Percentiles rank a stretch among this genome's conserved stretches.
These are phyloP conservation scores for Notospermus geniculatus DNA, from an alignment of 1,140 invertebrate species.

Conservation along the genomic window DNA sequence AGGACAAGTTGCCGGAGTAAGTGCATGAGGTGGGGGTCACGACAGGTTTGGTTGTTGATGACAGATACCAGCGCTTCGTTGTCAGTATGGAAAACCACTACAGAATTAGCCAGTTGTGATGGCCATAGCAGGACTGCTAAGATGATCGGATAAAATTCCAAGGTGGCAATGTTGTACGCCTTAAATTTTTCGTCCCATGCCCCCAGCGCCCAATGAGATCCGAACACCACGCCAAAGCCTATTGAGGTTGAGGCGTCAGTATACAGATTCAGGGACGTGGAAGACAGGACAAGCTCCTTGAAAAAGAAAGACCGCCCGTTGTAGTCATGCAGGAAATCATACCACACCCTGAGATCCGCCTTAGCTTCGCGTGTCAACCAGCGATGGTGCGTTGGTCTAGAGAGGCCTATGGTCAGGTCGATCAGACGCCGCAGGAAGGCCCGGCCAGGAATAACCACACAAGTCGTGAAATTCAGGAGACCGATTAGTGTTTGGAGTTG, in stretches of 20 bases:
- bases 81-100: constrained; percentile 1
- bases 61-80: background rate
- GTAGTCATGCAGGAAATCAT: background rate
- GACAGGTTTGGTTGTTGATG: background rate
- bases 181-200: background rate
- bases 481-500: too few species aligned
- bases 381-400: background rate
- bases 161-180: background rate
- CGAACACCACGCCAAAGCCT: background rate
- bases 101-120: background rate
- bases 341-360: background rate
- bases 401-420: background rate
- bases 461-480: background rate
- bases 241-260: background rate
- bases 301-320: constrained; percentile 1
- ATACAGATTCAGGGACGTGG: background rate
- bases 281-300: background rate
- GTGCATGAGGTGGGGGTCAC: background rate
- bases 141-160: constrained; percentile 2
- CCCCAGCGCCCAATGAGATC: background rate
- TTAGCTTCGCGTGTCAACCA: background rate
- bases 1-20: background rate
- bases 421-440: constrained; percentile 4
- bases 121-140: background rate
- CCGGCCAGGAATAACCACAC: constrained; percentile 3